These are phyloP conservation scores for Malthinus flaveolus DNA, from an alignment of 2,888 invertebrate species.

Conservation along the genomic window DNA sequence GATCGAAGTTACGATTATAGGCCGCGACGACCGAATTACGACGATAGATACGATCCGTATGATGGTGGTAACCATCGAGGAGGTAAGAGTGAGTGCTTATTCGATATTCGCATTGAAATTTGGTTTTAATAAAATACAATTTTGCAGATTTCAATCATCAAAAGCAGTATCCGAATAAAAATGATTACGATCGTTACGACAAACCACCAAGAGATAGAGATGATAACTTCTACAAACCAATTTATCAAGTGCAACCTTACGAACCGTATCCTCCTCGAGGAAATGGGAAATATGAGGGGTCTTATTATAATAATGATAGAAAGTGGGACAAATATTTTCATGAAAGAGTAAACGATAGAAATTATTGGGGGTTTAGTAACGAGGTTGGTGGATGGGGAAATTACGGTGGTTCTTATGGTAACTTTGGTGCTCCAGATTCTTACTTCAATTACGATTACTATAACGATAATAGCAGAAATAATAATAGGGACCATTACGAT, in stretches of 20 bases:
- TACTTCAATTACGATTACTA: constrained; percentile 22
- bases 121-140: neutral
- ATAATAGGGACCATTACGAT: constrained; percentile 28
- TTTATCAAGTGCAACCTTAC: constrained; percentile 33
- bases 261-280: constrained; percentile 40
- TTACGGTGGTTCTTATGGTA: constrained; percentile 65
- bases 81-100: constrained; percentile 30
- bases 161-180: constrained; percentile 6
- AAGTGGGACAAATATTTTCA: constrained; percentile 32
- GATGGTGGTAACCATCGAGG: constrained; percentile 19
- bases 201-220: constrained; percentile 17
- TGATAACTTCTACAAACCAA: constrained; percentile 25
- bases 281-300: constrained; percentile 22
- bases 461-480: constrained; percentile 20
- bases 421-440: constrained; percentile 39
- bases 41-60: constrained; percentile 10
- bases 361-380: constrained; percentile 44
- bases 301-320: constrained; percentile 14
- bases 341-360: constrained; percentile 39
- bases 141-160: constrained; percentile 10
- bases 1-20: constrained; percentile 9
- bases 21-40: constrained; percentile 12
- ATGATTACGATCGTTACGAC: constrained; percentile 11
- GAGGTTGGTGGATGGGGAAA: constrained; percentile 60
- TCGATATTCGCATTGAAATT: neutral